phyloP scores from a whole-genome alignment of 2,888 invertebrate species.

The Achlya flavicornis region DNA sequence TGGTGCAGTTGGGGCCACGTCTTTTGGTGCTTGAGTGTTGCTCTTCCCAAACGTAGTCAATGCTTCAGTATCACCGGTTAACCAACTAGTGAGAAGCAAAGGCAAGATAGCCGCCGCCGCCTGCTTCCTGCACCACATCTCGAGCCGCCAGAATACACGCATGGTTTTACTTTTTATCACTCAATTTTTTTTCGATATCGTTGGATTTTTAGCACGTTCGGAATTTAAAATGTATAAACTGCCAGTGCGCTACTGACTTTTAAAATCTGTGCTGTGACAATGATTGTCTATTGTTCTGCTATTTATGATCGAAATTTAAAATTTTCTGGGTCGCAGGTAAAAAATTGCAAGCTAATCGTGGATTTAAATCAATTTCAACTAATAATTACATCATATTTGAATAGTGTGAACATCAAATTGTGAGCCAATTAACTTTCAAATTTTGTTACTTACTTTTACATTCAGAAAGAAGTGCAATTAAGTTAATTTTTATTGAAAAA shows the following conservation, averaged over 20 bases:
- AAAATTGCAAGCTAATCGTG: background rate
- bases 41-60: slow-evolving; percentile 89
- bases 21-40: slow-evolving; percentile 83
- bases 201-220: background rate
- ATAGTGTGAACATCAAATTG: background rate
- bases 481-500: background rate
- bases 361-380: background rate
- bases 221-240: background rate
- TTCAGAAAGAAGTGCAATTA: background rate
- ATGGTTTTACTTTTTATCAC: slow-evolving; percentile 43
- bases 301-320: background rate
- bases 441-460: background rate
- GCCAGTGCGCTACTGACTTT: background rate
- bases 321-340: background rate
- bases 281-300: background rate
- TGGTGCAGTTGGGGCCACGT: slow-evolving; percentile 81
- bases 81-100: slow-evolving; percentile 67
- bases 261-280: background rate
- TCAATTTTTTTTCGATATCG: slow-evolving; percentile 12
- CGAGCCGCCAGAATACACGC: slow-evolving; percentile 66
- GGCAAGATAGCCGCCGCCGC: slow-evolving; percentile 69
- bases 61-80: slow-evolving; percentile 82
- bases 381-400: background rate
- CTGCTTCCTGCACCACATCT: slow-evolving; percentile 76
- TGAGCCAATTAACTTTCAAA: background rate